phyloP scores from a whole-genome alignment of 2,113 vertebrate genomes.

The Pica pica region DNA sequence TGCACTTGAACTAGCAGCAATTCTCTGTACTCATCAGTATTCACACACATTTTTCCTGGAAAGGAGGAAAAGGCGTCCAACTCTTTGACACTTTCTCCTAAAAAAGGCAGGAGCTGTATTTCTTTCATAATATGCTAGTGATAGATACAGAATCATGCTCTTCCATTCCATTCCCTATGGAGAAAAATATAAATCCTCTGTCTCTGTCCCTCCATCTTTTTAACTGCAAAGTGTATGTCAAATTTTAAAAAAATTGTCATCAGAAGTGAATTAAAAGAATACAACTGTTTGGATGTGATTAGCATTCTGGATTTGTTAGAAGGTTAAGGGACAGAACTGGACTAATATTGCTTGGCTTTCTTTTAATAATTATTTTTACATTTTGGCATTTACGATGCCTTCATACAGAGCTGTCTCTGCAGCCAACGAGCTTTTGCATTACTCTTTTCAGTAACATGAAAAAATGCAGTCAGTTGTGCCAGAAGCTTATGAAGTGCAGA shows the following conservation, averaged over 20 bases:
- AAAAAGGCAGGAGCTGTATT: not conserved
- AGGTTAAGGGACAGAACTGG: not conserved
- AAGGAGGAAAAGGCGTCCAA: not conserved
- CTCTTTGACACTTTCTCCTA: not conserved
- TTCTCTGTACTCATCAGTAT: not conserved
- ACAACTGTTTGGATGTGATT: not conserved
- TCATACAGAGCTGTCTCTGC: not conserved
- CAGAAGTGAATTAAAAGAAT: not conserved
- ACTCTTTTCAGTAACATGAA: not conserved
- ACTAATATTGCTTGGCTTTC: not conserved
- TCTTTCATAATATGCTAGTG: not conserved
- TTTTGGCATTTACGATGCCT: not conserved
- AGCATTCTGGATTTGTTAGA: not conserved
- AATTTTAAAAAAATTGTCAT: not conserved
- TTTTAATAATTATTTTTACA: not conserved
- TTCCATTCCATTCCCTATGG: not conserved
- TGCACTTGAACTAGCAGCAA: not conserved
- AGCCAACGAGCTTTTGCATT: not conserved
- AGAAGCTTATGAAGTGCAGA: not conserved
- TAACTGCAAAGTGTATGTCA: not conserved
- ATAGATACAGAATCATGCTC: not conserved
- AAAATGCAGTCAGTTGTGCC: not conserved
- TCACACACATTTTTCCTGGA: not conserved
- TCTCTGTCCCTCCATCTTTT: not conserved
- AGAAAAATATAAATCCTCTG: not conserved